Percentiles rank a stretch among this genome's conserved stretches.
Conservation (phyloP, 2,888 invertebrate species). For the Notocelia uddmanniana region DNA sequence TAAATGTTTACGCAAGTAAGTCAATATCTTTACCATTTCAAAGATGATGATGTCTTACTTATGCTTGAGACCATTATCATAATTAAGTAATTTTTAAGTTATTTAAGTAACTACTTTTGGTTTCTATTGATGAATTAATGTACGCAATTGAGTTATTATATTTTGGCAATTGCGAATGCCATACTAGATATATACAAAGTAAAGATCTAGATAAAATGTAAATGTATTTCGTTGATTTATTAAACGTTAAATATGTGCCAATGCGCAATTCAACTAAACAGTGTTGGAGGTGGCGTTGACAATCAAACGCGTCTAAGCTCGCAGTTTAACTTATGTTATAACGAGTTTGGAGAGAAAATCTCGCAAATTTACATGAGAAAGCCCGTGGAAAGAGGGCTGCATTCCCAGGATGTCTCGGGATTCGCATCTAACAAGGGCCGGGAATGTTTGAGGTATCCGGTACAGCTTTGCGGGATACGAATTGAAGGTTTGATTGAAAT, state of each 20-base stretch:
- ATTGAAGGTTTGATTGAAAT: conserved; percentile 78
- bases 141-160: no score
- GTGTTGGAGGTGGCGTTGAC: conserved; percentile 49
- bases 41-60: no score
- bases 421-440: conserved; percentile 71
- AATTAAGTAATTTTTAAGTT: no score
- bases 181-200: no score
- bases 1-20: no score
- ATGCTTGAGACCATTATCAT: no score
- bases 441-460: conserved; percentile 76
- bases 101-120: no score
- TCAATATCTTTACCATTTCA: no score
- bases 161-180: no score
- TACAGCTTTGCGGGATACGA: conserved; percentile 70
- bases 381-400: conserved; percentile 64
- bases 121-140: no score
- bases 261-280: conserved; percentile 12
- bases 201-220: no score
- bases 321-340: conserved; percentile 69
- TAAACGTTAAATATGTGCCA: background rate
- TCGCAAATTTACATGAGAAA: conserved; percentile 80
- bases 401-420: conserved; percentile 62
- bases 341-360: conserved; percentile 75
- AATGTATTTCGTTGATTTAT: background rate
- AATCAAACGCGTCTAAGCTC: conserved; percentile 57